Conservation (phyloP, 2,113 vertebrate species). For the Chascanopsetta lugubris region DNA sequence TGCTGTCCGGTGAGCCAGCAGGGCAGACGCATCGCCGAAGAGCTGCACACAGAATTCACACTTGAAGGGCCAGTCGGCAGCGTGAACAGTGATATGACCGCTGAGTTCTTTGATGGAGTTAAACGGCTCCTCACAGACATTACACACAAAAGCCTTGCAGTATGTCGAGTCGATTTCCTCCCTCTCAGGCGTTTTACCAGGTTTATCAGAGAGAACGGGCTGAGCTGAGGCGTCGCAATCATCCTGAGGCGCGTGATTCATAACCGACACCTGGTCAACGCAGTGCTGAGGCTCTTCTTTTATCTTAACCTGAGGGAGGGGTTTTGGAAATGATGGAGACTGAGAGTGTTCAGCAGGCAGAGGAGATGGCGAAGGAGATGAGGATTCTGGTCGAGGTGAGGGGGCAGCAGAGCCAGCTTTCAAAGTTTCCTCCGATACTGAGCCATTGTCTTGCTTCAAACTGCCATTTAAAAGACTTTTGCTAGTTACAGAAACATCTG, state of each 20-base stretch:
- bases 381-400: slow-evolving; percentile 57
- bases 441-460: slow-evolving; percentile 43
- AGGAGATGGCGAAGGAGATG: slow-evolving; percentile 68
- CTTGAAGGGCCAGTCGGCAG: slow-evolving; percentile 95
- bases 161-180: slow-evolving; percentile 78
- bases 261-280: slow-evolving; percentile 21
- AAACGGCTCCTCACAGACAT: slow-evolving; percentile 94
- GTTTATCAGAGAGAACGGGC: slow-evolving; percentile 40
- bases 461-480: slow-evolving; percentile 52
- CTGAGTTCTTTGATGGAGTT: slow-evolving; percentile 95
- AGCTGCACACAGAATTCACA: slow-evolving; percentile 99
- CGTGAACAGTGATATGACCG: slow-evolving; percentile 89
- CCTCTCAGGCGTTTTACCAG: slow-evolving; percentile 44
- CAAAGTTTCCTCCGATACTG: slow-evolving; percentile 44
- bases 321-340: slow-evolving; percentile 14
- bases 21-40: slow-evolving; percentile 84
- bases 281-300: slow-evolving; percentile 66
- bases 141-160: slow-evolving; percentile 94
- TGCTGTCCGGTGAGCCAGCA: slow-evolving; percentile 91
- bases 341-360: slow-evolving; percentile 23
- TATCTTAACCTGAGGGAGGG: slow-evolving; percentile 33
- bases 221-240: slow-evolving; percentile 30
- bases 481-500: slow-evolving; percentile 18
- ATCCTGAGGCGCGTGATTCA: slow-evolving; percentile 25
- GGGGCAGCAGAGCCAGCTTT: slow-evolving; percentile 41